A percentile compares a stretch with the other conserved stretches of the same genome.
phyloP scores from a whole-genome alignment of 2,888 invertebrate genomes.

The Meteorus cinctellus region DNA sequence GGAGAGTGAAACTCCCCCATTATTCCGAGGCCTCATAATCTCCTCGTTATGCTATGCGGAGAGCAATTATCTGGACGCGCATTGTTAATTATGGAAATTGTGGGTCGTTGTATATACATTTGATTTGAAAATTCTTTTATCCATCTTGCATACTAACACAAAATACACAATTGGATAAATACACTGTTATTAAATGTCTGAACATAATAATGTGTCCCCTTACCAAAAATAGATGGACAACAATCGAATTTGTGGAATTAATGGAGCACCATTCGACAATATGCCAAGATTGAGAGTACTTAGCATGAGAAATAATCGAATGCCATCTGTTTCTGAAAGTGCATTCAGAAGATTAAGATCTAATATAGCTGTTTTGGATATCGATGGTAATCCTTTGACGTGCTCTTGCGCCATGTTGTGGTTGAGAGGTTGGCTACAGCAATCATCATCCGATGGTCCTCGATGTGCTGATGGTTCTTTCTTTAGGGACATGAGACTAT shows the following conservation, averaged over 20 bases:
- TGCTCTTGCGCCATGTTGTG: conserved; percentile 89
- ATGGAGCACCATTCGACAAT: conserved; percentile 86
- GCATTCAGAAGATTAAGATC: conserved; percentile 85
- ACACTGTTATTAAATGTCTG: background rate
- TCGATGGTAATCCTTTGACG: conserved; percentile 89
- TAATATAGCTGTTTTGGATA: conserved; percentile 87
- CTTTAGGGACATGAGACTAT: conserved; percentile 83
- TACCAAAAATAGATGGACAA: conserved; percentile 79
- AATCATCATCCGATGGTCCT: conserved; percentile 84
- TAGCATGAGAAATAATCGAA: conserved; percentile 84
- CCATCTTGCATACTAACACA: background rate
- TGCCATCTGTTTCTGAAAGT: conserved; percentile 83
- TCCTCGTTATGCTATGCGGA: conserved; percentile 57
- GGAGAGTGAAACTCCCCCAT: conserved; percentile 65
- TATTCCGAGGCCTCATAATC: conserved; percentile 45
- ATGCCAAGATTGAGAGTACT: conserved; percentile 90
- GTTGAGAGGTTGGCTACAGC: conserved; percentile 88
- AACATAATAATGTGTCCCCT: conserved; percentile 28
- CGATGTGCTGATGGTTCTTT: conserved; percentile 86
- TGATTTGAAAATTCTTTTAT: background rate
- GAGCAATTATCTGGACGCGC: conserved; percentile 61
- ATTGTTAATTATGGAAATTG: conserved; percentile 61
- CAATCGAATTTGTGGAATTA: conserved; percentile 87
- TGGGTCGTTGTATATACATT: background rate
- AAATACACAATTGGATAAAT: background rate